These are phyloP conservation scores for Drosophila trichaetosa DNA, from an alignment of 2,888 invertebrate genomes.

Conservation along the genomic window DNA sequence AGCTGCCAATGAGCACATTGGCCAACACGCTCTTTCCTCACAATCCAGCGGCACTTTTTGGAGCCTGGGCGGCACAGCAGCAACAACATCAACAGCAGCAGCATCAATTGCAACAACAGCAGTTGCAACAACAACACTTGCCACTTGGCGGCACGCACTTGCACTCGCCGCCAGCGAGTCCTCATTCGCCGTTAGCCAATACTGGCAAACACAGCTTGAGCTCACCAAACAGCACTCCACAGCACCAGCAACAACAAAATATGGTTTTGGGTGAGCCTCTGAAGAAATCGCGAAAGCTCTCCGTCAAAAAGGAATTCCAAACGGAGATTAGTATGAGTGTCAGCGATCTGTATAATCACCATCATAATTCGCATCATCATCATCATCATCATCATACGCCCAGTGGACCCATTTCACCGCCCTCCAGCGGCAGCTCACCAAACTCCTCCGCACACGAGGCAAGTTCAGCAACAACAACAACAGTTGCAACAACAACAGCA, in stretches of 20 bases:
- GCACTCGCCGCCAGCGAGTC: slow-evolving; percentile 84
- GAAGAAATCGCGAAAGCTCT: slow-evolving; percentile 82
- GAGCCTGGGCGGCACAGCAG: slow-evolving; percentile 81
- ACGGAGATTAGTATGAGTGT: slow-evolving; percentile 83
- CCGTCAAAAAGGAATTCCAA: slow-evolving; percentile 83
- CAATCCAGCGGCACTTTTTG: slow-evolving; percentile 84
- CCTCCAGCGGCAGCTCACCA: slow-evolving; percentile 87
- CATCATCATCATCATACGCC: slow-evolving; percentile 56
- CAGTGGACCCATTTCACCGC: slow-evolving; percentile 86
- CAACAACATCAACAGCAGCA: slow-evolving; percentile 60
- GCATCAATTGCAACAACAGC: slow-evolving; percentile 61
- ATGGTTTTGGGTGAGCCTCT: slow-evolving; percentile 64
- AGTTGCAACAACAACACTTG: slow-evolving; percentile 46
- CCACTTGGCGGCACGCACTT: slow-evolving; percentile 69
- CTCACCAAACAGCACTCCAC: slow-evolving; percentile 74
- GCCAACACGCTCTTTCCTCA: slow-evolving; percentile 84
- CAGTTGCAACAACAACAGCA: slow-evolving; percentile 3
- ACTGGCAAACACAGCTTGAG: slow-evolving; percentile 66
- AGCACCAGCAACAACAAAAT: slow-evolving; percentile 40
- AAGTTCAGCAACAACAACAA: slow-evolving; percentile 4
- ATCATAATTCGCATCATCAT: background rate
- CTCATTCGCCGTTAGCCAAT: slow-evolving; percentile 79
- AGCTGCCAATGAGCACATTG: slow-evolving; percentile 83
- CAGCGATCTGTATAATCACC: slow-evolving; percentile 70
- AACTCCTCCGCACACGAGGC: slow-evolving; percentile 82